phyloP scores from a whole-genome alignment of 2,797 vertebrate genomes.

The Myiotriccus ornatus region DNA sequence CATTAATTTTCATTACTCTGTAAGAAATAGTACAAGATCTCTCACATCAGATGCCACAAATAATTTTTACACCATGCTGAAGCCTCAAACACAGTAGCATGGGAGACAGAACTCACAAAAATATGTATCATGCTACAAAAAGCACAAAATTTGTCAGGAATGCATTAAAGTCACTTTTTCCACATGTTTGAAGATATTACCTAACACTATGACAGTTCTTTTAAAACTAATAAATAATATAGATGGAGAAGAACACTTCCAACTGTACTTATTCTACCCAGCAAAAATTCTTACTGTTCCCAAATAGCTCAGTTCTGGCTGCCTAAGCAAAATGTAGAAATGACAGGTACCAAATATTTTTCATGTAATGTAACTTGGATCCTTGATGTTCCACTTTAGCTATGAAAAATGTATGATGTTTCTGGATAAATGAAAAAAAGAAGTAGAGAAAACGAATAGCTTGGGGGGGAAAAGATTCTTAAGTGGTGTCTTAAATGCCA shows the following conservation, averaged over 20 bases:
- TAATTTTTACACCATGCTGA: background rate
- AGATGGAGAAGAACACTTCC: background rate
- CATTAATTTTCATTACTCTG: background rate
- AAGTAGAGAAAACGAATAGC: background rate
- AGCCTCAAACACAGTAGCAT: background rate
- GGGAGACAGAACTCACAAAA: background rate
- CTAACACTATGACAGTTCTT: background rate
- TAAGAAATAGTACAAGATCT: background rate
- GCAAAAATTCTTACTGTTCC: background rate
- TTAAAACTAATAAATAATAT: background rate
- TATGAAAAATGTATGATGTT: background rate
- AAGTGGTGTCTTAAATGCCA: background rate
- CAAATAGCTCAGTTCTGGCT: background rate
- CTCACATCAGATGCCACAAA: background rate
- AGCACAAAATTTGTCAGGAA: background rate
- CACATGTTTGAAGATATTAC: background rate
- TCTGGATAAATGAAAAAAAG: background rate
- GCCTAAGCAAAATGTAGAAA: background rate
- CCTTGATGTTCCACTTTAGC: background rate
- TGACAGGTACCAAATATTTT: background rate
- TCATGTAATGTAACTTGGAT: background rate
- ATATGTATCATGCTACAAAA: background rate
- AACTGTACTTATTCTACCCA: background rate
- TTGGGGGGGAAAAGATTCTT: background rate
- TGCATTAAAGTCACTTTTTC: background rate